Base-by-base conservation (phyloP, 2,888 invertebrate genomes). In the Eudiplozoon nipponicum region DNA sequence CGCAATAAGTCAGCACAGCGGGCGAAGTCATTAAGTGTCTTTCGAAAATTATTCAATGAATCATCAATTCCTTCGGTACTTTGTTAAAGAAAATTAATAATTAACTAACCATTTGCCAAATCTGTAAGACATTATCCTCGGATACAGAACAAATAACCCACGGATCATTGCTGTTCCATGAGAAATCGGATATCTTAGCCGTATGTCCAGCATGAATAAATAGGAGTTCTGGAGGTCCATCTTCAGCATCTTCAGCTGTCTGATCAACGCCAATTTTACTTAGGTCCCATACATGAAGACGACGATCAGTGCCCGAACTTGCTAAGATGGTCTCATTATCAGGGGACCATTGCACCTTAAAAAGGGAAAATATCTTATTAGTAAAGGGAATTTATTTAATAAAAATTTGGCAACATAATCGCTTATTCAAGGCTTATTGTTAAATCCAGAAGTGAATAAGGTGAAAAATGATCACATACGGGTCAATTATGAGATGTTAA, bases 41-140 rank as follows among this genome's bases (percentile, higher is more conserved):
- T n/a, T n/a, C n/a, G n/a, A n/a, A n/a, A n/a, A n/a, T n/a, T n/a
- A n/a, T n/a, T n/a, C n/a, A n/a, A n/a, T n/a, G n/a, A n/a, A 26
- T 26, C 26, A 26, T 26, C 26, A 26, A 11, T 11, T 13, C 5
- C 9, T 9, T 13, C 7, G 5, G 5, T 5, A 31, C 5, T 31
- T 31, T n/a, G 7, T 9, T n/a, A 7, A 7, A 5, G 13, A 31
- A 31, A n/a, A 9, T 15, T 31, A 31, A 17, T 7, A 31, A 9
- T 5, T 13, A n/a, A 17, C 13, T 11, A 11, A 31, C 42, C 13
- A 42, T 42, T 31, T 42, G 43, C 43, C 43, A 42, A n/a, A 42
- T 28, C 36, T 42, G 43, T 22, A 43, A 15, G 22, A 42, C 28
- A 28, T 42, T 42, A 29, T 42, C 43, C 34, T 42, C 43, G 2